A percentile compares a stretch with the other conserved stretches of the same genome.
Evolutionary conservation across 2,113 vertebrate genomes (phyloP).

Genomic region (Carlito syrichta): DNA sequence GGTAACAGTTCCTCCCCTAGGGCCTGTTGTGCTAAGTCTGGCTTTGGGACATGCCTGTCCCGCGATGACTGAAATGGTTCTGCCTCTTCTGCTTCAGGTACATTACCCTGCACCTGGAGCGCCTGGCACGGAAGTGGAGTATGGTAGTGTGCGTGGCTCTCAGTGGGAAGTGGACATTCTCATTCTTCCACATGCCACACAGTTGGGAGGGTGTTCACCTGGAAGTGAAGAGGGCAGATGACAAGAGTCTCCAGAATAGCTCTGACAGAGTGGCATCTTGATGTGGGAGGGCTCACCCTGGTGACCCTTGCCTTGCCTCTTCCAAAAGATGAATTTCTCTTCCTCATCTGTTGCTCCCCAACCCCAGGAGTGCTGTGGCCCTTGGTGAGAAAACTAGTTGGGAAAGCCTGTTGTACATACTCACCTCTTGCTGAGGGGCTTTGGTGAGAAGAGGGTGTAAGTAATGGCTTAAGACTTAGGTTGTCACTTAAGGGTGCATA

Average conservation of each 20-base stretch:
- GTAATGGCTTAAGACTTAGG: not conserved
- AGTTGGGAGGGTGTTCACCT: not conserved
- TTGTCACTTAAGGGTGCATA: not conserved
- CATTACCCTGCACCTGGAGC: not conserved
- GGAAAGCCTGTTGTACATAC: not conserved
- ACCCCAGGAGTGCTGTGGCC: not conserved
- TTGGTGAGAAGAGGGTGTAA: not conserved
- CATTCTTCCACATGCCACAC: not conserved
- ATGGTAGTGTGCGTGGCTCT: not conserved
- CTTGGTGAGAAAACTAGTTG: not conserved
- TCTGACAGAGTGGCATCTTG: not conserved
- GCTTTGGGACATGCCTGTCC: too few relatives aligned
- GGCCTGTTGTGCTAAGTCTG: not conserved
- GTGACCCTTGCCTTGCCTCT: not conserved
- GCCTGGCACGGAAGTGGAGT: rapidly evolving
- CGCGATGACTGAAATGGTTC: not conserved
- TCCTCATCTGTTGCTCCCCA: not conserved
- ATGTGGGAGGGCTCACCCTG: not conserved
- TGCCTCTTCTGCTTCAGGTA: too few relatives aligned
- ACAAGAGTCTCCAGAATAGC: not conserved
- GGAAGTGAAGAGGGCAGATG: not conserved
- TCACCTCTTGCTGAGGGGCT: not conserved
- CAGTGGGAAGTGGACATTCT: not conserved
- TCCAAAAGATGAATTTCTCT: not conserved
- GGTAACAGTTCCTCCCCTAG: not conserved